Evolutionary conservation across 2,888 invertebrate genomes (phyloP), one percentile per base, ranked within the genome.

Genomic region (Drosophila mulleri): DNA sequence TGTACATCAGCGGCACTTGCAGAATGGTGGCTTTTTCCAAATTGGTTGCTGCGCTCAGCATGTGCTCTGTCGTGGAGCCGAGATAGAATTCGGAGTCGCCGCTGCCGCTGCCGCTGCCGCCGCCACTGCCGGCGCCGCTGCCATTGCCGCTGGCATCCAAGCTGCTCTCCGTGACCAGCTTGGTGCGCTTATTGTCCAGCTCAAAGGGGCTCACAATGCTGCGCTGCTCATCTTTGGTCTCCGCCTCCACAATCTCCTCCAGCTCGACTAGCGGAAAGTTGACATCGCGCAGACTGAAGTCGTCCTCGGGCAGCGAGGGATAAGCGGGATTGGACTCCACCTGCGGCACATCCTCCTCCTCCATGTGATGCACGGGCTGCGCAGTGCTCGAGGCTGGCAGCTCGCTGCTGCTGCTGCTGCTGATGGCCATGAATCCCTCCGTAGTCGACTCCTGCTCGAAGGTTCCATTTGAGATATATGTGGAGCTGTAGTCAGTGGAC

Each of bases 291-390:
- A 91, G 80, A 68, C 93, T 93, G 84, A 94, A 93, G 62, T 94
- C 93, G 67, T 94, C 94, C 7, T 94, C 94, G 6, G 94, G 94
- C 63, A 94, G 89, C 2, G 93, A 93, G 2, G 94, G 94, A 90
- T 94, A 94, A 4, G 94, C 94, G 0, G 94, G 94, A 90, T 94
- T 94, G 1, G 88, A 84, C 60, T 92, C 92, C 45, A 83, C 74
- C 23, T 88, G 87, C 29, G 89, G 81, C 35, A 82, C 82, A 8
- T 86, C 82, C 8, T 92, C 91, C 37, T 92, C 92, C 14, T 91
- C 90, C 73, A 81, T 63, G 35, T 85, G 84, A 53, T 85, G 89
- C 16, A 61, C 6, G 23, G 63, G 2, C 18, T 63, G 60, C 39
- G 78, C 29, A 1, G 77, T 44, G n/a, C 58, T 50, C 11, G 75